These are phyloP conservation scores for Arbacia lixula DNA, from an alignment of 53 echinoderm and acorn worm species.

Conservation along the genomic window DNA sequence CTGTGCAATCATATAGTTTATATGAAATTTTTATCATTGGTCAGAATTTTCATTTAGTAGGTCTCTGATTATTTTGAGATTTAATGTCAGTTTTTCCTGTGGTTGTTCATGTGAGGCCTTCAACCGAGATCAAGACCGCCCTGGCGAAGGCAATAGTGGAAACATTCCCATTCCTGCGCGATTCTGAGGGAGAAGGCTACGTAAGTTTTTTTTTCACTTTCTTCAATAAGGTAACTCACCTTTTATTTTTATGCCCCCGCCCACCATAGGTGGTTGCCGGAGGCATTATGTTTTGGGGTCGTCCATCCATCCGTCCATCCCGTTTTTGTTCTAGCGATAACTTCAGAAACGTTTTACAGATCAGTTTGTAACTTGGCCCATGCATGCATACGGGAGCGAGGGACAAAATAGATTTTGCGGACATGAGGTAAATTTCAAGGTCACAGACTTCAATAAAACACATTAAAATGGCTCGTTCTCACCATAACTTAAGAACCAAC, in stretches of 20 bases:
- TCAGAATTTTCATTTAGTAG: slow-evolving; percentile 43
- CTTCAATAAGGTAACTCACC: slow-evolving; percentile 33
- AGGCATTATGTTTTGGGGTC: no score
- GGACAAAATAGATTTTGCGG: neutral
- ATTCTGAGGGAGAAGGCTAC: slow-evolving; percentile 67
- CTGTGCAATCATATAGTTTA: no score
- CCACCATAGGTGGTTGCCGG: slow-evolving; percentile 39
- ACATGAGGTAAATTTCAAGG: neutral
- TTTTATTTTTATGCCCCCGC: no score
- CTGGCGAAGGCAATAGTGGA: slow-evolving; percentile 51
- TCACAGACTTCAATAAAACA: neutral
- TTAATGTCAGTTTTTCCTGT: slow-evolving; percentile 36
- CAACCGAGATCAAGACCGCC: slow-evolving; percentile 60
- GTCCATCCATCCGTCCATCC: no score
- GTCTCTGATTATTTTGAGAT: slow-evolving; percentile 46
- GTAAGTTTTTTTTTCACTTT: slow-evolving; percentile 51
- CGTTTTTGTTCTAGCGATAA: no score
- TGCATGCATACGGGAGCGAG: neutral
- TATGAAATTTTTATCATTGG: slow-evolving; percentile 39
- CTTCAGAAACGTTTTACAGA: neutral
- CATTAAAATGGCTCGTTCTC: no score
- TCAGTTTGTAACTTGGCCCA: neutral
- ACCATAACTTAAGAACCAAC: no score
- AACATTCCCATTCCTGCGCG: slow-evolving; percentile 52
- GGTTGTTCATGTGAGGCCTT: slow-evolving; percentile 43